Evolutionary conservation across 2,113 vertebrate species (phyloP).

Genomic region (Synodontis membranacea): DNA sequence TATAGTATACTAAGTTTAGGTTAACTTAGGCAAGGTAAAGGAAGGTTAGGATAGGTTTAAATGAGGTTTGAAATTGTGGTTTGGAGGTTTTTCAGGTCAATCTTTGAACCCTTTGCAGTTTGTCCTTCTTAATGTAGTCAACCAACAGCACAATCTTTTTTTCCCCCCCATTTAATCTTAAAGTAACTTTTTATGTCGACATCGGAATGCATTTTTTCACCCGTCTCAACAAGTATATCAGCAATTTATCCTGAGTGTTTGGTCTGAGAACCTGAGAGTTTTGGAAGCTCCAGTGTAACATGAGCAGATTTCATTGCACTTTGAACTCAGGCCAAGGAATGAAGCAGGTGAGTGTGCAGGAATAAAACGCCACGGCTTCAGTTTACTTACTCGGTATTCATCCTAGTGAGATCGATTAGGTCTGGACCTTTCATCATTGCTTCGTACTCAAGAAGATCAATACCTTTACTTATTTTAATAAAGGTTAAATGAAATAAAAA

Average conservation of each 20-base stretch:
- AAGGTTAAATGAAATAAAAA: too few relatives aligned
- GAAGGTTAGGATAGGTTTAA: neutral
- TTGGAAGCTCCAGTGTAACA: slow-evolving; percentile 15
- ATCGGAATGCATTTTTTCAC: slow-evolving; percentile 27
- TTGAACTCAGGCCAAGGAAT: slow-evolving; percentile 23
- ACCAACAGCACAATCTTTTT: neutral
- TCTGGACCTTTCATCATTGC: neutral
- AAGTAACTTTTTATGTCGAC: slow-evolving; percentile 21
- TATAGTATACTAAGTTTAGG: neutral
- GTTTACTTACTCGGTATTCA: neutral
- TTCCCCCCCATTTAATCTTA: neutral
- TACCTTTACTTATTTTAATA: too few relatives aligned
- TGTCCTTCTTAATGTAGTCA: neutral
- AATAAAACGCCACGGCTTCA: neutral
- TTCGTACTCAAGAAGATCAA: neutral
- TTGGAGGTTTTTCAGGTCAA: neutral
- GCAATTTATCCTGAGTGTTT: slow-evolving; percentile 16
- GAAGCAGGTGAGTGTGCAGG: slow-evolving; percentile 4
- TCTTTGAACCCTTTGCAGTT: neutral
- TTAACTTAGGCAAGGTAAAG: neutral
- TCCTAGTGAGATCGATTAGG: neutral
- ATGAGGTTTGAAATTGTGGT: neutral
- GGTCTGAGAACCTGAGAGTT: slow-evolving; percentile 4
- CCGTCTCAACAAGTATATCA: slow-evolving; percentile 15
- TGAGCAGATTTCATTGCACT: slow-evolving; percentile 18